phyloP scores from a whole-genome alignment of 2,888 invertebrate species.

The Arctia plantaginis region DNA sequence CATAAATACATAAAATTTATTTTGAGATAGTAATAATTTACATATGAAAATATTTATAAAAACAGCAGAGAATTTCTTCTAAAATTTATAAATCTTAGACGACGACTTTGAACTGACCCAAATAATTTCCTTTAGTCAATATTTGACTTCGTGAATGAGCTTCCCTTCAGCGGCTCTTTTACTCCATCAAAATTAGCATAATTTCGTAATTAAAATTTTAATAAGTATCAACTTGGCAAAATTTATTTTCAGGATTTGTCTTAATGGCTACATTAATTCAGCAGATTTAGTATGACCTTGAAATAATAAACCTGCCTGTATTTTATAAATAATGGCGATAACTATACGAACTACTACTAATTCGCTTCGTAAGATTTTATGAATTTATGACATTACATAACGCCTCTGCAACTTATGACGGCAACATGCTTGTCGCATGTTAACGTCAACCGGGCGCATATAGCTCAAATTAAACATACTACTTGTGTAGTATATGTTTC shows the following conservation, averaged over 20 bases:
- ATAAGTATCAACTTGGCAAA: constrained; percentile 54
- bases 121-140: constrained; percentile 61
- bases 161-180: constrained; percentile 50
- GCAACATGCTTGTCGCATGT: too few relatives aligned
- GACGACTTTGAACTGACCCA: constrained; percentile 28
- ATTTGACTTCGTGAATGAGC: constrained; percentile 57
- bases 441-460: too few relatives aligned
- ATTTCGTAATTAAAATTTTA: constrained; percentile 68
- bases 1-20: neutral
- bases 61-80: constrained; percentile 14
- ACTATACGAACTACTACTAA: too few relatives aligned
- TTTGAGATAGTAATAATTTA: neutral
- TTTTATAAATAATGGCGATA: too few relatives aligned
- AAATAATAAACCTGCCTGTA: constrained; percentile 29
- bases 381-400: too few relatives aligned
- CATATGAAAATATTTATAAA: neutral
- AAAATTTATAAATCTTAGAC: constrained; percentile 34
- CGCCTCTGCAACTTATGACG: too few relatives aligned
- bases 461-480: too few relatives aligned
- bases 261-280: constrained; percentile 43
- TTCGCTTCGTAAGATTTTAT: too few relatives aligned
- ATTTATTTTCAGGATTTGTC: constrained; percentile 40
- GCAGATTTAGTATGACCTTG: constrained; percentile 32
- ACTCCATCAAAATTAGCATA: constrained; percentile 65
- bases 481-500: too few relatives aligned